Conservation (phyloP, 2,888 invertebrate genomes). For the Periphyllus acericola region DNA sequence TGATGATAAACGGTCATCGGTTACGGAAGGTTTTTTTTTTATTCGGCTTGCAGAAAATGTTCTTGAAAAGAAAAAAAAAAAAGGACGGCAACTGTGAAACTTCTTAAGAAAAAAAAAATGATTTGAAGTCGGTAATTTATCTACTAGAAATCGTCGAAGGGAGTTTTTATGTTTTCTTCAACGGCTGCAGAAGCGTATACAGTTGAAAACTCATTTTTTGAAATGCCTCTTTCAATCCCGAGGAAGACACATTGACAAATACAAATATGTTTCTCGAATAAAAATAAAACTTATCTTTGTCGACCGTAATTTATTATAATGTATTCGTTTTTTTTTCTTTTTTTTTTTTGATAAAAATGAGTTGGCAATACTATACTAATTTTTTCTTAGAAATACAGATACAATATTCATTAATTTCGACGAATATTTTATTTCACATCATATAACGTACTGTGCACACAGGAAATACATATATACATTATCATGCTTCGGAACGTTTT, state of each 20-base stretch:
- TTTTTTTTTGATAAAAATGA: slow-evolving; percentile 34
- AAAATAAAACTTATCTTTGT: slow-evolving; percentile 51
- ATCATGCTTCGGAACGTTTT: not conserved
- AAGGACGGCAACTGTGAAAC: not conserved
- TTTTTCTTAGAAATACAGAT: slow-evolving; percentile 17
- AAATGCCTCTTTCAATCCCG: slow-evolving; percentile 55
- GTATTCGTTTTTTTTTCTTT: slow-evolving; percentile 33
- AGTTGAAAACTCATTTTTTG: slow-evolving; percentile 51
- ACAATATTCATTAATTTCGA: slow-evolving; percentile 24
- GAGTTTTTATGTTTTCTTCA: slow-evolving; percentile 41
- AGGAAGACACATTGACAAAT: slow-evolving; percentile 46
- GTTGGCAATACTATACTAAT: slow-evolving; percentile 37
- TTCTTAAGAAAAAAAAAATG: slow-evolving; percentile 37
- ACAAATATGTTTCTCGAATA: slow-evolving; percentile 54
- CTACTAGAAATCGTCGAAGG: slow-evolving; percentile 50
- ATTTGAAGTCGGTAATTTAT: slow-evolving; percentile 55
- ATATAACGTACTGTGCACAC: not conserved
- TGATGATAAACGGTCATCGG: slow-evolving; percentile 52
- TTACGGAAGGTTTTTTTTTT: slow-evolving; percentile 6
- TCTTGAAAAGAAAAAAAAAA: slow-evolving; percentile 4
- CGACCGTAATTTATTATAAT: slow-evolving; percentile 47
- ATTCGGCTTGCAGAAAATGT: not conserved
- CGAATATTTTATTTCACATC: not conserved
- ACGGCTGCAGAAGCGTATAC: slow-evolving; percentile 29
- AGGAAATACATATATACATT: not conserved